Percentiles rank a stretch among this genome's conserved stretches.
Evolutionary conservation across 2,888 invertebrate species (phyloP).

Genomic region (Aporophyla lueneburgensis): DNA sequence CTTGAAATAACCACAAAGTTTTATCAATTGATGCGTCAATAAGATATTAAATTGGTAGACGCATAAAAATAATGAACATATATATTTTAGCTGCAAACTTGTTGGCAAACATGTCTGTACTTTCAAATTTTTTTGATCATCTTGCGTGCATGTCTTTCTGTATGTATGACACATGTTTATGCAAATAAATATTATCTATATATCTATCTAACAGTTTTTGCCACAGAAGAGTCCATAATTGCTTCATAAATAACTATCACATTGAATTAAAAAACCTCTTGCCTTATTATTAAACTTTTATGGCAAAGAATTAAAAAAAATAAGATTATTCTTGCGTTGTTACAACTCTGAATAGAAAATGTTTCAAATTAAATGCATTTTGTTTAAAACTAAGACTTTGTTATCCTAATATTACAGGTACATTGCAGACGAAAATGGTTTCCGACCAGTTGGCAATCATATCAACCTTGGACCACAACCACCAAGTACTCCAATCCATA

Average conservation of each 20-base stretch:
- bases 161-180: too few relatives aligned
- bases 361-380: neutral
- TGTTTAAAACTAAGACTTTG: neutral
- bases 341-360: neutral
- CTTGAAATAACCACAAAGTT: slow-evolving; percentile 10
- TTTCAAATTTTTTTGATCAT: too few relatives aligned
- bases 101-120: too few relatives aligned
- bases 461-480: slow-evolving; percentile 85
- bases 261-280: neutral
- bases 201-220: neutral
- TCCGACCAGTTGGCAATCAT: slow-evolving; percentile 92
- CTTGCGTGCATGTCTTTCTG: too few relatives aligned
- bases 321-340: neutral
- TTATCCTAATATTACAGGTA: slow-evolving; percentile 83
- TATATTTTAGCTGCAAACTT: neutral
- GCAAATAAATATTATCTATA: too few relatives aligned
- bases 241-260: neutral
- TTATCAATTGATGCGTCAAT: slow-evolving; percentile 4
- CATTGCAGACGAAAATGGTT: slow-evolving; percentile 94
- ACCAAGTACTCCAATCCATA: slow-evolving; percentile 61
- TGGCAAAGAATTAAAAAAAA: too few relatives aligned
- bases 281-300: neutral
- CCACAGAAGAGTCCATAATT: neutral
- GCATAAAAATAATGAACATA: neutral
- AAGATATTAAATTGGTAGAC: neutral